These are phyloP conservation scores for Lumbricus terrestris DNA, from an alignment of 2,888 invertebrate genomes.

Conservation along the genomic window DNA sequence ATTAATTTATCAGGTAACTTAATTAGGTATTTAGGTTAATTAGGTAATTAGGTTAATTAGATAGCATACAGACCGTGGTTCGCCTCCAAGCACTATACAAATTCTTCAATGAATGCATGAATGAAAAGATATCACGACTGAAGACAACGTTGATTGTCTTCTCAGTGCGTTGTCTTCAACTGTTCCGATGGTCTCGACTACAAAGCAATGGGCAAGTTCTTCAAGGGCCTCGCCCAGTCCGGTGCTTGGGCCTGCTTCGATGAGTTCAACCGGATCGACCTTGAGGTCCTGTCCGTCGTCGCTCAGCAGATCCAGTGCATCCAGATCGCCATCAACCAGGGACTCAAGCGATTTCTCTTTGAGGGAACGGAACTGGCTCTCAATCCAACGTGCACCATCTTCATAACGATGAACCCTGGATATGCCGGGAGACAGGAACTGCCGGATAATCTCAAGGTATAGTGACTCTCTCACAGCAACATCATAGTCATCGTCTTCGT, in stretches of 20 bases:
- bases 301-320: constrained; percentile 91
- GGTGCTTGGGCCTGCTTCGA: constrained; percentile 94
- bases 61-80: too few relatives aligned
- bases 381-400: constrained; percentile 59
- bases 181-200: constrained; percentile 91
- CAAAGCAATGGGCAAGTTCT: constrained; percentile 91
- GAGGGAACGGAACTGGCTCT: constrained; percentile 59
- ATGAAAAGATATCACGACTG: neutral
- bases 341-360: constrained; percentile 71
- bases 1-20: too few relatives aligned
- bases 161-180: constrained; percentile 85
- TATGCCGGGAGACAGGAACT: constrained; percentile 60
- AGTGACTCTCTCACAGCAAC: neutral
- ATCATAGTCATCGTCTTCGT: neutral
- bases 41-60: too few relatives aligned
- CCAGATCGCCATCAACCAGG: constrained; percentile 80
- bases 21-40: too few relatives aligned
- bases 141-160: neutral
- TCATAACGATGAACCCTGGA: constrained; percentile 62
- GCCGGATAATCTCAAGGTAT: constrained; percentile 59
- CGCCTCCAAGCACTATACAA: too few relatives aligned
- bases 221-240: constrained; percentile 79
- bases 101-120: too few relatives aligned
- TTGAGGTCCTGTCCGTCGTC: constrained; percentile 86
- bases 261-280: constrained; percentile 89